A percentile compares a stretch with the other conserved stretches of the same genome.
Evolutionary conservation across 2,113 vertebrate species (phyloP).

Genomic region (Chloropsis hardwickii): DNA sequence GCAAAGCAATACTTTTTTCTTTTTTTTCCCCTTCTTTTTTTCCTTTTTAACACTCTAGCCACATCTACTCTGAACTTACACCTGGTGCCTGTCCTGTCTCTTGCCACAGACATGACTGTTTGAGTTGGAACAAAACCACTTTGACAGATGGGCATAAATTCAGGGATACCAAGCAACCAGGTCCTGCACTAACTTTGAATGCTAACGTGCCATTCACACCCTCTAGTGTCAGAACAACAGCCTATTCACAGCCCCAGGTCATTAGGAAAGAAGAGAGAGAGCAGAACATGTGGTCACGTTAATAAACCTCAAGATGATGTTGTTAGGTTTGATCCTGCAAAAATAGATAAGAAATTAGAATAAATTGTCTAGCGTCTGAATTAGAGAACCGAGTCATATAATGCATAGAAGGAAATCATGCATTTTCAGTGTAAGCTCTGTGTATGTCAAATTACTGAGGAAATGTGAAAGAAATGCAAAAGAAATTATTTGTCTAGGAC

Average conservation of each 20-base stretch:
- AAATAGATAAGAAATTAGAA: not conserved
- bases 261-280: not conserved
- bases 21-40: no score
- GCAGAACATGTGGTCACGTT: not conserved
- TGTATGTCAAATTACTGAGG: not conserved
- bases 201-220: not conserved
- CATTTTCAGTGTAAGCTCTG: not conserved
- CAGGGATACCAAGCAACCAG: slow-evolving; percentile 9
- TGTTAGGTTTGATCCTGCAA: not conserved
- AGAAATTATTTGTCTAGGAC: not conserved
- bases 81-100: not conserved
- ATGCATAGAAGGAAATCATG: not conserved
- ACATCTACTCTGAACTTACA: not conserved
- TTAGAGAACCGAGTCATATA: not conserved
- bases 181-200: slow-evolving; percentile 14
- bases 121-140: slow-evolving; percentile 30
- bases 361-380: not conserved
- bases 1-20: not conserved
- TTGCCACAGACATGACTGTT: not conserved
- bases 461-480: not conserved
- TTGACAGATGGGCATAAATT: slow-evolving; percentile 29
- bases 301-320: not conserved
- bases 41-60: not conserved
- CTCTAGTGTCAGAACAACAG: not conserved
- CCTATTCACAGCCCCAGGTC: not conserved